phyloP scores from a whole-genome alignment of 2,113 vertebrate genomes.

The Leucopsar rothschildi region DNA sequence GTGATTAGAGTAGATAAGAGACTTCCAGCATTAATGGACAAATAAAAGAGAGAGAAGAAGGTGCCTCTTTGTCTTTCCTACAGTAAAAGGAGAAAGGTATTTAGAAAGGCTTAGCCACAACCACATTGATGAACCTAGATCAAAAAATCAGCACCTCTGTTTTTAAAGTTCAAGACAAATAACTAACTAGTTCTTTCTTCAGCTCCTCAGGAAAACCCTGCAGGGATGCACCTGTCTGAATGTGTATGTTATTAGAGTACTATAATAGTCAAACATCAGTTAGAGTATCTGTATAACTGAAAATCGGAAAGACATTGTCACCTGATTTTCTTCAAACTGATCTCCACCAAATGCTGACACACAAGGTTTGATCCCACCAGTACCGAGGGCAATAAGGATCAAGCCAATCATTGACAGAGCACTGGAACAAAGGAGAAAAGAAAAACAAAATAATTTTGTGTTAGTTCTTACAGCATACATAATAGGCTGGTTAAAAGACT shows the following conservation, averaged over 20 bases:
- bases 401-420: constrained; percentile 84
- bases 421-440: constrained; percentile 54
- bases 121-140: not conserved
- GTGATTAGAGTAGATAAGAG: constrained; percentile 92
- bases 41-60: constrained; percentile 96
- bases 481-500: not conserved
- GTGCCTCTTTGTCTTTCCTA: constrained; percentile 85
- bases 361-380: constrained; percentile 96
- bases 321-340: constrained; percentile 90
- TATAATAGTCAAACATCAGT: not conserved
- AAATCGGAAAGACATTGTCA: constrained; percentile 45
- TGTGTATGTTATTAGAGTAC: not conserved
- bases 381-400: constrained; percentile 89
- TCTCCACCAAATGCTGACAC: constrained; percentile 95
- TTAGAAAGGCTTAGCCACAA: not conserved
- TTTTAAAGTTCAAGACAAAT: not conserved
- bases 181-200: not conserved
- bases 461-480: fast-evolving
- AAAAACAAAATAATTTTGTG: not conserved
- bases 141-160: not conserved
- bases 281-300: not conserved
- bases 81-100: constrained; percentile 11
- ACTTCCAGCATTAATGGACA: constrained; percentile 92
- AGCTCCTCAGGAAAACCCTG: not conserved
- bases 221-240: not conserved